A percentile compares a stretch with the other conserved stretches of the same genome.
Conservation (phyloP, 2,113 vertebrate genomes). For the Heterotilapia buettikoferi region DNA sequence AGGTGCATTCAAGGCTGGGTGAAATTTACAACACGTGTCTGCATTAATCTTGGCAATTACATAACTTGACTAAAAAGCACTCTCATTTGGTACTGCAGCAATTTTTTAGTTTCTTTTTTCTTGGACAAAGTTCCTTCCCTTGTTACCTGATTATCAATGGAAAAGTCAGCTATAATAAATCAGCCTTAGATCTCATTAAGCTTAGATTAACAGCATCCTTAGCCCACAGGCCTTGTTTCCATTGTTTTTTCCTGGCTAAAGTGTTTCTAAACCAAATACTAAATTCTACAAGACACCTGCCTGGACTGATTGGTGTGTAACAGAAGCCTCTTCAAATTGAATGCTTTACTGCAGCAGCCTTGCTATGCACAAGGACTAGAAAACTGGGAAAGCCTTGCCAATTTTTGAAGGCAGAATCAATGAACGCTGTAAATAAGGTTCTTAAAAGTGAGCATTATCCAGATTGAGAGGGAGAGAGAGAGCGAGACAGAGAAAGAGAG, state of each 20-base stretch:
- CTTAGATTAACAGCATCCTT: conserved; percentile 33
- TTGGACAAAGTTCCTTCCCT: not conserved
- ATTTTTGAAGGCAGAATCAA: conserved; percentile 61
- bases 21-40: not conserved
- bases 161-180: conserved; percentile 15
- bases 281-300: conserved; percentile 17
- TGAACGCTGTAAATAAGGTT: conserved; percentile 65
- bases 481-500: not conserved
- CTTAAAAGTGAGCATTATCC: conserved; percentile 61
- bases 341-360: conserved; percentile 39
- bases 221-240: conserved; percentile 23
- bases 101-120: not conserved
- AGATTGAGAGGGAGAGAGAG: conserved; percentile 15
- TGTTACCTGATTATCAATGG: not conserved
- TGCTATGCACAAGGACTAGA: conserved; percentile 23
- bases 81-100: not conserved
- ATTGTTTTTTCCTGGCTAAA: conserved; percentile 38
- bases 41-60: not conserved
- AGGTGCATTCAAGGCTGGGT: not conserved
- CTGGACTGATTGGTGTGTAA: conserved; percentile 40
- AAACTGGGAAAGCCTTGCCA: conserved; percentile 41
- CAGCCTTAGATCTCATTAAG: conserved; percentile 23
- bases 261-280: conserved; percentile 10
- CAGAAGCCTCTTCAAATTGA: conserved; percentile 50
- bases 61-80: not conserved